Percentiles rank a stretch among this genome's conserved stretches.
phyloP scores from a whole-genome alignment of 2,797 vertebrate genomes.

The Cyclura pinguis region DNA sequence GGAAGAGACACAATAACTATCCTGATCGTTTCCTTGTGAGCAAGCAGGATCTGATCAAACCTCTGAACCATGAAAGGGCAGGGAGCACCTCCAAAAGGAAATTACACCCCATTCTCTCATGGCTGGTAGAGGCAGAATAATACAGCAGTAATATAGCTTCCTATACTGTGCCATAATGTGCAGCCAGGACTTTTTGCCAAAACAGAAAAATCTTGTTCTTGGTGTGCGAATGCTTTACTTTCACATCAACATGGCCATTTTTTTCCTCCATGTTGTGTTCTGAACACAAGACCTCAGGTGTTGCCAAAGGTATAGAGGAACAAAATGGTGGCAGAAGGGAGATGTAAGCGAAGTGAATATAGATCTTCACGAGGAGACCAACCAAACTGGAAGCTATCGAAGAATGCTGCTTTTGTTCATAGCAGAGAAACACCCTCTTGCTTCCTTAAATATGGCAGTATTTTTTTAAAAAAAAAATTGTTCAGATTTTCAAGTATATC shows the following conservation, averaged over 20 bases:
- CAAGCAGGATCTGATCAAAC: too few relatives aligned
- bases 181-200: not conserved
- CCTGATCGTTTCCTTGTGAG: too few relatives aligned
- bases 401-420: too few relatives aligned
- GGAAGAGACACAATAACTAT: too few relatives aligned
- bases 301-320: not conserved
- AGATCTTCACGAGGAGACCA: not conserved
- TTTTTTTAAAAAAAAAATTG: not conserved
- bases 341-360: not conserved
- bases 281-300: not conserved
- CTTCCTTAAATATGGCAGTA: not conserved
- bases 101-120: too few relatives aligned
- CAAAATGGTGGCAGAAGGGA: not conserved
- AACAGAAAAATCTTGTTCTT: too few relatives aligned
- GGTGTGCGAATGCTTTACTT: not conserved
- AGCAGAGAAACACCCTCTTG: not conserved
- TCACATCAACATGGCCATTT: not conserved
- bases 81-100: too few relatives aligned
- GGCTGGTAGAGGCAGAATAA: too few relatives aligned
- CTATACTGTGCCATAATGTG: too few relatives aligned
- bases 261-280: not conserved
- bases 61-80: too few relatives aligned
- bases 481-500: not conserved
- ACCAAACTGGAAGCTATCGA: not conserved
- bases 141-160: too few relatives aligned